Conservation (phyloP, 2,113 vertebrate species). For the Acanthochromis polyacanthus region DNA sequence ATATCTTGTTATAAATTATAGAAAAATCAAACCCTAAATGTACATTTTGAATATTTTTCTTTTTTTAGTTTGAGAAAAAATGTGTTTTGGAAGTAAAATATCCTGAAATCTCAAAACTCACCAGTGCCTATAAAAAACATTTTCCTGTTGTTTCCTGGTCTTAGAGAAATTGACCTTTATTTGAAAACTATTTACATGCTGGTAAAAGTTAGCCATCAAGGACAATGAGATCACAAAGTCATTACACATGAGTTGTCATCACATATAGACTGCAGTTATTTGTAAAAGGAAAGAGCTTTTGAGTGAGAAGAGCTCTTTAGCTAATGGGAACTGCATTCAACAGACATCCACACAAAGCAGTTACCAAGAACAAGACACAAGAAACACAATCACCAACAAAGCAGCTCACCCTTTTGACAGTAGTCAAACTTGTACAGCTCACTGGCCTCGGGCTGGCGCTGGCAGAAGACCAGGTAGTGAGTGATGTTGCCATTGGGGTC, state of each 20-base stretch:
- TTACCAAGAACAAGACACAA: background rate
- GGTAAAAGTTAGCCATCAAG: background rate
- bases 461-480: constrained; percentile 95
- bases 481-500: constrained; percentile 98
- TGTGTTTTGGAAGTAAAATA: too few relatives aligned
- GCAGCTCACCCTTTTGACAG: constrained; percentile 92
- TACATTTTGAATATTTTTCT: too few relatives aligned
- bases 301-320: constrained; percentile 3
- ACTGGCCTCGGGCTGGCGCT: constrained; percentile 91
- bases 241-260: too few relatives aligned
- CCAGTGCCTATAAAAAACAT: too few relatives aligned
- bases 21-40: too few relatives aligned
- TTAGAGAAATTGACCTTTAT: background rate
- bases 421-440: constrained; percentile 95
- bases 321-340: constrained; percentile 6
- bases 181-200: background rate
- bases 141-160: background rate
- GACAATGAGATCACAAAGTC: too few relatives aligned
- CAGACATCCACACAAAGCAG: background rate
- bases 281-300: background rate
- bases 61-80: too few relatives aligned
- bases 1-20: too few relatives aligned
- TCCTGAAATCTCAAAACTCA: too few relatives aligned
- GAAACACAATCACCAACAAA: constrained; percentile 12
- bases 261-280: background rate